Base-by-base conservation (phyloP, 2,113 vertebrate species). In the Uria lomvia region DNA sequence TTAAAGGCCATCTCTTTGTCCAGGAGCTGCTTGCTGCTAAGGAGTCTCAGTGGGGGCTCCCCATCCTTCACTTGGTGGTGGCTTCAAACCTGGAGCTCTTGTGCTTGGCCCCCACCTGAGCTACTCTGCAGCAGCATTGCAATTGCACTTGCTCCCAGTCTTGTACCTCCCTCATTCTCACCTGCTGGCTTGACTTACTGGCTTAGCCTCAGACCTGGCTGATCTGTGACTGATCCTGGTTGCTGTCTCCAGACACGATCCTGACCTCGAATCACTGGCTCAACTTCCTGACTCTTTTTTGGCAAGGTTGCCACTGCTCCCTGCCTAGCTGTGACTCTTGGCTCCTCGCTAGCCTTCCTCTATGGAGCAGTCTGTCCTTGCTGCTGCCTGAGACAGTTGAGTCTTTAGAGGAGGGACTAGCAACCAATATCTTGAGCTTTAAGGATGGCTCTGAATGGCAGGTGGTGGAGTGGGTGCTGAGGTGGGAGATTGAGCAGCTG, bases 371-470 rank as follows among this genome's bases (percentile, higher is more conserved):
- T 36, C 55, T 77, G 40, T 42, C 27, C 60, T 83, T 66, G 55
- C 27, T 77, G 23, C 38, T 83, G n/a, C 53, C 26, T 2, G 6
- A 49, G 32, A 42, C 15, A 26, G n/a, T 45, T 0, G 0, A 15
- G 32, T 74, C 13, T 78, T 60, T 52, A 74, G 43, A 74, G 27
- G 30, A 38, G 20, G 53, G 9, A 52, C 15, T 53, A 36, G 30
- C 9, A 94, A 68, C 42, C 23, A 7, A 1, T 50, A 63, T 68
- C 7, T 58, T 67, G 50, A 66, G 72, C 18, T 75, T 83, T 75
- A 60, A 75, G 62, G 19, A 10, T 56, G 47, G 12, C 12, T 75
- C 60, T 66, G 75, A n/a, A 23, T 62, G 45, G 36, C 29, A 71
- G 34, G 42, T 50, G 21, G 36, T 26, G 23, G 49, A 47, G 13